Conservation (phyloP, 2,797 vertebrate species). For the Hypotaenidia okinawae region DNA sequence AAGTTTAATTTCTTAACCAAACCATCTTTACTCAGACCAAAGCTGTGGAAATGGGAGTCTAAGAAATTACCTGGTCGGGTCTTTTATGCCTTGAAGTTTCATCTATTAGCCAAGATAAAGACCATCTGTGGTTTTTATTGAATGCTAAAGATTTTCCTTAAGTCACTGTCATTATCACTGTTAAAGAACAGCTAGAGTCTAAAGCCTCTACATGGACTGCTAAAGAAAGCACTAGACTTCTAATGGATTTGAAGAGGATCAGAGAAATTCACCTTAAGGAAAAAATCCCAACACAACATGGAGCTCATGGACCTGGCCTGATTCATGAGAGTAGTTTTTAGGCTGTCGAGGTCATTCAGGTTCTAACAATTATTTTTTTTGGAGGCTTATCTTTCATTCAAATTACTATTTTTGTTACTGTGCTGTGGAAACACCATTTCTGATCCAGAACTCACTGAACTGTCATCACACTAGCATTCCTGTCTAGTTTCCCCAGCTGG, state of each 20-base stretch:
- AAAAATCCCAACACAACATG: background rate
- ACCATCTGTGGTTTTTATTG: background rate
- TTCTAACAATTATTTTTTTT: background rate
- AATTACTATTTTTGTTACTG: background rate
- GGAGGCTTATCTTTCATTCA: background rate
- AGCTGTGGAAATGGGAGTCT: background rate
- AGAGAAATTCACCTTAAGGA: background rate
- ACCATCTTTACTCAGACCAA: background rate
- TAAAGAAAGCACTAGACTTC: background rate
- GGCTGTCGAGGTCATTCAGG: background rate
- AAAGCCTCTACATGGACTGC: background rate
- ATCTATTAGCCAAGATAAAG: background rate
- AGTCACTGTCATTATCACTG: background rate
- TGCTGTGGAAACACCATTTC: background rate
- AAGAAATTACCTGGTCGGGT: background rate
- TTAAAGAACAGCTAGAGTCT: background rate
- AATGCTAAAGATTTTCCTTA: background rate
- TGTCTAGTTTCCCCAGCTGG: background rate
- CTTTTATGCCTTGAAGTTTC: background rate
- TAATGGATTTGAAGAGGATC: background rate
- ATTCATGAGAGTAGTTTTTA: background rate
- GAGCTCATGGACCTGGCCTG: background rate
- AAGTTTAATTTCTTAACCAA: background rate
- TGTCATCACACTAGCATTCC: background rate
- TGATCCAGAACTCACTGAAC: background rate